A percentile compares a stretch with the other conserved stretches of the same genome.
Conservation (phyloP, 2,113 vertebrate species). For the Proteles cristata region DNA sequence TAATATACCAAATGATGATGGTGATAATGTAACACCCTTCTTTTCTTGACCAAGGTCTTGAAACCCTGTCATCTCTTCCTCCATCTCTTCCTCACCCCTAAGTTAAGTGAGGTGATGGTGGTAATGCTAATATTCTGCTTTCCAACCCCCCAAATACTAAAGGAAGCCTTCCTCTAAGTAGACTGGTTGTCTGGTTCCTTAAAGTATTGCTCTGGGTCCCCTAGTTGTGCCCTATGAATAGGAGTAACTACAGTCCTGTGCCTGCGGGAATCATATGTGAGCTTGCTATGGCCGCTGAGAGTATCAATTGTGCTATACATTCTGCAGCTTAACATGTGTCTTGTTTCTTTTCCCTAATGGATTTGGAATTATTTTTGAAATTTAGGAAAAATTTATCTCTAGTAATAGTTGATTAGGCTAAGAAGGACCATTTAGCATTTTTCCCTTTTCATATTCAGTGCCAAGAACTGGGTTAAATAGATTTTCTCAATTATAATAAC, state of each 20-base stretch:
- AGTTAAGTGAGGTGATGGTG: no score
- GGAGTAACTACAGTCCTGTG: neutral
- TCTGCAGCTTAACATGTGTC: neutral
- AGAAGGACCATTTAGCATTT: neutral
- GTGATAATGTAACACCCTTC: neutral
- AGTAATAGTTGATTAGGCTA: neutral
- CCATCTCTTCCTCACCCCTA: neutral
- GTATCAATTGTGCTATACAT: neutral
- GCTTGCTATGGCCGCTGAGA: neutral
- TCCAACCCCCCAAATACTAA: neutral
- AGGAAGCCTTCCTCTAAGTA: neutral
- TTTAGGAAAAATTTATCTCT: slow-evolving; percentile 18
- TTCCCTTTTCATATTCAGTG: neutral
- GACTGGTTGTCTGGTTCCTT: neutral
- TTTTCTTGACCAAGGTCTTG: neutral
- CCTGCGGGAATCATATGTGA: neutral
- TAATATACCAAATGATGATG: neutral
- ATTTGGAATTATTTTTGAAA: slow-evolving; percentile 32
- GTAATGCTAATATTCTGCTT: neutral
- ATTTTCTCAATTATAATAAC: neutral
- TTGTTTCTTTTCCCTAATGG: neutral
- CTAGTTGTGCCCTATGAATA: neutral
- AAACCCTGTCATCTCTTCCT: neutral
- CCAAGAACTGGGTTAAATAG: neutral
- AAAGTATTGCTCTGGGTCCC: neutral